phyloP scores from a whole-genome alignment of 2,797 vertebrate genomes.

The Pitangus sulphuratus region DNA sequence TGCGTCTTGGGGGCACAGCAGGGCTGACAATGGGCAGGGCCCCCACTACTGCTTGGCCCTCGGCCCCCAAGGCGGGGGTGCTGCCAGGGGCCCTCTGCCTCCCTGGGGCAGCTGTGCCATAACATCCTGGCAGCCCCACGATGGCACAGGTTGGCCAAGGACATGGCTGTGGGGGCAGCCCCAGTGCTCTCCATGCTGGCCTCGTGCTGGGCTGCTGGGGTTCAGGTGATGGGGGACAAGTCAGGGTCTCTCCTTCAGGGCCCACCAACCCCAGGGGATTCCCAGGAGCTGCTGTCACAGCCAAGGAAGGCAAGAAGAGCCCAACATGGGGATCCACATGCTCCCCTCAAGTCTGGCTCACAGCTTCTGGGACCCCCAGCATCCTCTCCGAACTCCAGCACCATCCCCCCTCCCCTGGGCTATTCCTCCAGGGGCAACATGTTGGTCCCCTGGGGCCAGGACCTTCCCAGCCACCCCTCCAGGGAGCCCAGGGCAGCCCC shows the following conservation, averaged over 20 bases:
- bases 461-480: rapidly evolving
- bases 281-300: background rate
- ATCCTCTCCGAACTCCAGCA: too few relatives aligned
- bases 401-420: background rate
- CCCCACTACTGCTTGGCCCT: background rate
- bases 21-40: background rate
- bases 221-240: rapidly evolving
- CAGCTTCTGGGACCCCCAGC: background rate
- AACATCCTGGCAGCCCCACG: rapidly evolving
- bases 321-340: rapidly evolving
- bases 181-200: rapidly evolving
- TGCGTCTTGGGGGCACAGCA: rapidly evolving
- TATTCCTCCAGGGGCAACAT: background rate
- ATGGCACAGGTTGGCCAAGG: rapidly evolving
- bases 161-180: background rate
- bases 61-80: too few relatives aligned
- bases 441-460: background rate
- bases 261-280: background rate
- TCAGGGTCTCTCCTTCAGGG: rapidly evolving
- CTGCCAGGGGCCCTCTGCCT: background rate
- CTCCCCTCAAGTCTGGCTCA: background rate
- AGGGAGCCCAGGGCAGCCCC: background rate
- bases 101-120: rapidly evolving
- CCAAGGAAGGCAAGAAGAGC: background rate
- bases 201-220: rapidly evolving